Conservation (phyloP, 2,888 invertebrate genomes). For the Synergus japonicus region DNA sequence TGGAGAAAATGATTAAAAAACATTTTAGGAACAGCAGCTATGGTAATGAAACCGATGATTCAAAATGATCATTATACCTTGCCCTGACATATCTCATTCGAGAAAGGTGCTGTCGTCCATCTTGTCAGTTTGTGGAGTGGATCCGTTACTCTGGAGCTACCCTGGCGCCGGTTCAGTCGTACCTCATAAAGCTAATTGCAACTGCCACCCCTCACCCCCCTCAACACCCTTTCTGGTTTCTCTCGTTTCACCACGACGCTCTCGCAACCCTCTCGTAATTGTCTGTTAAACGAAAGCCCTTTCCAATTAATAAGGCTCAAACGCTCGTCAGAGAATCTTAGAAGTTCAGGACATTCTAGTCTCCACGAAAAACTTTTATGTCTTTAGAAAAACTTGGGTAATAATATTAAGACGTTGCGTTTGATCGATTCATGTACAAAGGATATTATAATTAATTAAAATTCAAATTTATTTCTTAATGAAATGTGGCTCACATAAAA, state of each 20-base stretch:
- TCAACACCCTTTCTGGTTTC: neutral
- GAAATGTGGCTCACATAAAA: too few species aligned
- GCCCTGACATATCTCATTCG: neutral
- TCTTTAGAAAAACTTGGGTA: neutral
- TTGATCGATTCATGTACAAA: neutral
- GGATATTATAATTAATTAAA: neutral
- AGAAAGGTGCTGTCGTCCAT: neutral
- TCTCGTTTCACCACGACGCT: constrained; percentile 10
- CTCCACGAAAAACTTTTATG: neutral
- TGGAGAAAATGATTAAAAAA: neutral
- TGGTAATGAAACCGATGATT: neutral
- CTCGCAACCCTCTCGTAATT: constrained; percentile 17
- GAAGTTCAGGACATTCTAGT: neutral
- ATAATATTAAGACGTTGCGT: neutral
- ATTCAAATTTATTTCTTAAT: neutral
- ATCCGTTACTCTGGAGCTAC: neutral
- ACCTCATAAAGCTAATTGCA: constrained; percentile 23
- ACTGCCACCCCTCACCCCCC: constrained; percentile 7
- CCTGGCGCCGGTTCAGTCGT: neutral
- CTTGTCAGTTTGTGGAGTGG: neutral
- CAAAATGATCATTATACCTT: neutral
- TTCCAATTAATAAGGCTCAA: constrained; percentile 1
- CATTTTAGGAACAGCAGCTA: neutral
- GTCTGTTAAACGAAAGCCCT: constrained; percentile 9
- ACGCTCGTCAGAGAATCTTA: neutral